Evolutionary conservation across 2,113 vertebrate genomes (phyloP), one percentile per base, ranked within the genome.

Genomic region (Brachyhypopomus occidentalis): DNA sequence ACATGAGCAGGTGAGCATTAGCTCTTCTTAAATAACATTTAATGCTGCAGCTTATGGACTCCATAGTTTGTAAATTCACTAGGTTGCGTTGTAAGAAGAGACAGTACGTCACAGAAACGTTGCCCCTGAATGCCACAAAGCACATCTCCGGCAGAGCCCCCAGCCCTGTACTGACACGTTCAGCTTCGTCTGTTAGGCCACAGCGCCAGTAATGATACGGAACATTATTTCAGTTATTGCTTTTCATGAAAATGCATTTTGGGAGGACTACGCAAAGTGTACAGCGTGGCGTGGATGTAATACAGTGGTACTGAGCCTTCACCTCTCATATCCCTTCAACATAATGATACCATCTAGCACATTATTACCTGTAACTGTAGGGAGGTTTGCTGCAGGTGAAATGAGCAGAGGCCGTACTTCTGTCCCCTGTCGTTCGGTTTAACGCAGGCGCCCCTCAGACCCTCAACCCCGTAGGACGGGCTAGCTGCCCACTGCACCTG

Each of bases 221-320:
- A 78, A 80, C 79, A 84, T 84, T 81, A 81, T 81, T 80, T 77
- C 75, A 78, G 79, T 77, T 81, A 78, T 78, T 84, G 75, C 69
- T 81, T 81, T 84, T 78, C 74, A 80, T 60, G 60, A 84, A 80
- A 80, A 74, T 74, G 78, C 78, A 84, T 84, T 74, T 81, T 52
- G 78, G 36, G 75, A 48, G 45, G 69, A 67, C 79, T 78, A 80
- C 71, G 64, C 75, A 67, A 81, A 75, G 80, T 78, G 58, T 77
- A 58, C 45, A n/a, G n/a, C n/a, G n/a, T n/a, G 59, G 75, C 25
- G 41, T 23, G 27, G 23, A 64, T 72, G 60, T 56, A 67, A 76
- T 62, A 60, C 70, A 34, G 67, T 25, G 16, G 63, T 74, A 20
- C 78, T 34, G 70, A 73, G 63, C 38, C 71, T 84, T 84, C 83